phyloP scores from a whole-genome alignment of 1,140 invertebrate species.

The Drosophila ogumai region DNA sequence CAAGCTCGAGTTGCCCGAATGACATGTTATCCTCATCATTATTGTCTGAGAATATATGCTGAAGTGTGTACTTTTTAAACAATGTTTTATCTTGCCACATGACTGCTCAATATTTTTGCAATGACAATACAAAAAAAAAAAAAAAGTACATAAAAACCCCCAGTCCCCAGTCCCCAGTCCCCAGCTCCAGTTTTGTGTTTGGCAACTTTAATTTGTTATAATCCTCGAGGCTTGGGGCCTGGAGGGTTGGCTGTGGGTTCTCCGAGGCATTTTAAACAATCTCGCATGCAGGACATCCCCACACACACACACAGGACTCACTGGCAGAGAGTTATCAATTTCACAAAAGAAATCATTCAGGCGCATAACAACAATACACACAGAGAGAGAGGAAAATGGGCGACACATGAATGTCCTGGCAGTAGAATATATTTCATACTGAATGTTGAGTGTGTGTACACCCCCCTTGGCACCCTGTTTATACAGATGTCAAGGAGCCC shows the following conservation, averaged over 20 bases:
- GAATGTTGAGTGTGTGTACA: background rate
- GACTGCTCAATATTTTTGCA: slow-evolving; percentile 57
- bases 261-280: slow-evolving; percentile 61
- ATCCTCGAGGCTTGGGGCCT: slow-evolving; percentile 35
- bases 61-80: slow-evolving; percentile 32
- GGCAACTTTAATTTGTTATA: slow-evolving; percentile 77
- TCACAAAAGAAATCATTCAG: slow-evolving; percentile 76
- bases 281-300: slow-evolving; percentile 20
- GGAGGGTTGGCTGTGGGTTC: slow-evolving; percentile 18
- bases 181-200: slow-evolving; percentile 21
- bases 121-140: slow-evolving; percentile 22
- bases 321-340: slow-evolving; percentile 66
- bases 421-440: slow-evolving; percentile 50
- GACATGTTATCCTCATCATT: slow-evolving; percentile 16
- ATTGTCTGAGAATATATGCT: slow-evolving; percentile 30
- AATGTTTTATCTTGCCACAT: slow-evolving; percentile 62
- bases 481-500: slow-evolving; percentile 67
- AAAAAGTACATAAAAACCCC: slow-evolving; percentile 9
- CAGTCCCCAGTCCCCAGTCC: background rate
- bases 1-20: slow-evolving; percentile 7
- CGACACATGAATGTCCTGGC: slow-evolving; percentile 44
- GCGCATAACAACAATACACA: slow-evolving; percentile 64
- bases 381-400: slow-evolving; percentile 27
- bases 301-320: slow-evolving; percentile 2
- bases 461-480: slow-evolving; percentile 30